Conservation (phyloP, 2,888 invertebrate genomes). For the Melanostoma mellinum region DNA sequence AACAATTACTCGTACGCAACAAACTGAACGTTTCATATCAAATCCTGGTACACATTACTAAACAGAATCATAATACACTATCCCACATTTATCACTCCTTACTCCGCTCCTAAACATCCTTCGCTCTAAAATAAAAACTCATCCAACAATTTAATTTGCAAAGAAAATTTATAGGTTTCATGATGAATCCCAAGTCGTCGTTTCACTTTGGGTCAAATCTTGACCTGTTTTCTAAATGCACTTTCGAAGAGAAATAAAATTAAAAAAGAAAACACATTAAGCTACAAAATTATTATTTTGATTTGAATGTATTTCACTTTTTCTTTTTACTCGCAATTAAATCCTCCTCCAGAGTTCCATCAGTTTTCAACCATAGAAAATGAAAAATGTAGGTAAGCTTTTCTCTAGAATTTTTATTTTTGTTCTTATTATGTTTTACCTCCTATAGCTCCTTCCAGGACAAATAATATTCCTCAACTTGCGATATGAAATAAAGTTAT, state of each 20-base stretch:
- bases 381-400: constrained; percentile 4
- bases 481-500: constrained; percentile 36
- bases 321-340: constrained; percentile 39
- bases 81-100: too few species aligned
- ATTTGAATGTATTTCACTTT: constrained; percentile 40
- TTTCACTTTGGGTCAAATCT: constrained; percentile 41
- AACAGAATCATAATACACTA: too few species aligned
- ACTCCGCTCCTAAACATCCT: too few species aligned
- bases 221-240: constrained; percentile 27
- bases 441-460: background rate
- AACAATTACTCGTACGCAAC: too few species aligned
- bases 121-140: too few species aligned
- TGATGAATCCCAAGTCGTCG: background rate
- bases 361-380: constrained; percentile 30
- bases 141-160: too few species aligned
- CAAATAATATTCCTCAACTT: constrained; percentile 14
- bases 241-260: constrained; percentile 10
- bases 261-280: constrained; percentile 11
- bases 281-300: constrained; percentile 30
- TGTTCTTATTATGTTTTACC: background rate
- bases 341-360: constrained; percentile 33
- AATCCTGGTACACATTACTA: too few species aligned
- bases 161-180: too few species aligned
- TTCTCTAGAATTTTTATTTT: background rate
- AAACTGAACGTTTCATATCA: too few species aligned